Evolutionary conservation across 2,113 vertebrate genomes (phyloP).

Genomic region (Rhizomys pruinosus): DNA sequence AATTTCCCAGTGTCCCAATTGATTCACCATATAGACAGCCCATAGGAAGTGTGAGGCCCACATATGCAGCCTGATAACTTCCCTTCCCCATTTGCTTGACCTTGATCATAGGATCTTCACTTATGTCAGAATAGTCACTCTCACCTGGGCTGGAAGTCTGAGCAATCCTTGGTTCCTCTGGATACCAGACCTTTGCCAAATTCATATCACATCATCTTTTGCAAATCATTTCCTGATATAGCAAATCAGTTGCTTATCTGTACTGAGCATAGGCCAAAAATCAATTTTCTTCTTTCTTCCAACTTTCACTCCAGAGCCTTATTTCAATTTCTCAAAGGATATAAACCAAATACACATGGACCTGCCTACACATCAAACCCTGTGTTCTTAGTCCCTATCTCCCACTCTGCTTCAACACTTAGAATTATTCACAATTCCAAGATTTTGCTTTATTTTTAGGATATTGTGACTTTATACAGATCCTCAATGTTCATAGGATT

Average conservation of each 20-base stretch:
- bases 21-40: neutral
- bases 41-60: neutral
- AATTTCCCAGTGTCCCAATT: neutral
- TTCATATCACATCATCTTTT: neutral
- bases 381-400: neutral
- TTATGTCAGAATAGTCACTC: neutral
- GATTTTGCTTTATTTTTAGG: neutral
- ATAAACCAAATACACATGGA: slow-evolving; percentile 7
- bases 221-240: fast-evolving
- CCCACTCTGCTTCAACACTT: neutral
- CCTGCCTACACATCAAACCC: neutral
- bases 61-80: neutral
- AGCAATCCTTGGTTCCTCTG: neutral
- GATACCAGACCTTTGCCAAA: neutral
- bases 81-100: neutral
- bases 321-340: neutral
- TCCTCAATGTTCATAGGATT: neutral
- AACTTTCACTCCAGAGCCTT: neutral
- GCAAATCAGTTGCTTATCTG: too few species aligned
- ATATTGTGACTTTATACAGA: neutral
- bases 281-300: neutral
- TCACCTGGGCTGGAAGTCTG: too few species aligned
- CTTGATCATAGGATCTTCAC: neutral
- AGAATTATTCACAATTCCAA: slow-evolving; percentile 25
- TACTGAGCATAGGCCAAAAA: neutral